Conservation (phyloP, 37 sponge, comb jelly and placozoan species). For the Halichondria panicea region DNA sequence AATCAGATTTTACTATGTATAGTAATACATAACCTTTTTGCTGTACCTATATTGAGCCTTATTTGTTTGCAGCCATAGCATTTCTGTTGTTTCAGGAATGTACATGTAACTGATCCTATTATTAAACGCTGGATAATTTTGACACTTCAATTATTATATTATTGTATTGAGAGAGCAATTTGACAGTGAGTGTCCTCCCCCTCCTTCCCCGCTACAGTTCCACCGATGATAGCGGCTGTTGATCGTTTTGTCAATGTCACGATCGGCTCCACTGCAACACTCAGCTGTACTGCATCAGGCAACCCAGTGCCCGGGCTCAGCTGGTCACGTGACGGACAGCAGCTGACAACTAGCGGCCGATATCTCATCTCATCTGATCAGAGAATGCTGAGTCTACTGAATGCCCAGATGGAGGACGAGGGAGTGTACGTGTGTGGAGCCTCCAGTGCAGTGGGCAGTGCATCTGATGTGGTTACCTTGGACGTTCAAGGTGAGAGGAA, state of each 20-base stretch:
- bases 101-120: background rate
- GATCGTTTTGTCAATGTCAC: background rate
- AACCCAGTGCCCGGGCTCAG: slow-evolving; percentile 41
- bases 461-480: slow-evolving; percentile 12
- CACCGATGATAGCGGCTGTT: slow-evolving; percentile 25
- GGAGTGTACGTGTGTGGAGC: slow-evolving; percentile 48
- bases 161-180: background rate
- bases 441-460: slow-evolving; percentile 39
- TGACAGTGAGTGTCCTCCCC: background rate
- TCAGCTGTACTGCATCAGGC: slow-evolving; percentile 16
- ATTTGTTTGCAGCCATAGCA: background rate
- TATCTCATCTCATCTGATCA: slow-evolving; percentile 19
- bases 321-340: slow-evolving; percentile 16
- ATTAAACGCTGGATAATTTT: background rate
- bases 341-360: background rate
- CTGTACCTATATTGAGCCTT: background rate
- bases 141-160: background rate
- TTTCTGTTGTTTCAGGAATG: background rate
- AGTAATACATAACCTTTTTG: background rate
- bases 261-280: background rate
- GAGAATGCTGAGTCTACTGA: background rate
- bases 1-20: background rate
- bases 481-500: slow-evolving; percentile 21
- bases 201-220: too few species aligned
- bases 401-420: slow-evolving; percentile 23